phyloP scores from a whole-genome alignment of 2,113 vertebrate species.

The Aegotheles bennettii region DNA sequence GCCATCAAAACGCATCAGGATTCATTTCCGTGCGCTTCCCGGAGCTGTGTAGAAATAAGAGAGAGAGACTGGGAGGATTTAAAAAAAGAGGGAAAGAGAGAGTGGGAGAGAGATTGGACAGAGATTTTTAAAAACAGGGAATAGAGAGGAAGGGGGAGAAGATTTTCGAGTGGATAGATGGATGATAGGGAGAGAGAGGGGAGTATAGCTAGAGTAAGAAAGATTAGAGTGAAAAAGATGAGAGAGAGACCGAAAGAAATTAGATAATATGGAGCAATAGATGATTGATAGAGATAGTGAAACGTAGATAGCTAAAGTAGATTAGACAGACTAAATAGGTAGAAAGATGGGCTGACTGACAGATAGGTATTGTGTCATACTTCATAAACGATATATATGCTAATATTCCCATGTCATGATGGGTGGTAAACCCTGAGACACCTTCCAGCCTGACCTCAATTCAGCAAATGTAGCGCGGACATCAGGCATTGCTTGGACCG shows the following conservation, averaged over 20 bases:
- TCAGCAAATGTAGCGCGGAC: slow-evolving; percentile 63
- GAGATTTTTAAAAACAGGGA: slow-evolving; percentile 59
- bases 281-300: slow-evolving; percentile 61
- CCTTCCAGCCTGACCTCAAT: slow-evolving; percentile 65
- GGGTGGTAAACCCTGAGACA: slow-evolving; percentile 67
- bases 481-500: slow-evolving; percentile 56
- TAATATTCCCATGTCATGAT: slow-evolving; percentile 67
- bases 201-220: slow-evolving; percentile 61
- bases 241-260: slow-evolving; percentile 61
- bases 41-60: neutral
- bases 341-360: slow-evolving; percentile 69
- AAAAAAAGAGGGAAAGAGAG: slow-evolving; percentile 20
- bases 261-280: slow-evolving; percentile 65
- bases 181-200: slow-evolving; percentile 65
- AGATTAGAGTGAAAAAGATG: slow-evolving; percentile 61
- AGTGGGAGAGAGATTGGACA: slow-evolving; percentile 49
- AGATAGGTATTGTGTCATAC: slow-evolving; percentile 69
- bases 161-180: slow-evolving; percentile 47
- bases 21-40: neutral
- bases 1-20: neutral
- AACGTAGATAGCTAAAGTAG: slow-evolving; percentile 61
- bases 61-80: neutral
- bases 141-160: slow-evolving; percentile 33
- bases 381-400: slow-evolving; percentile 67
- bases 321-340: slow-evolving; percentile 60